Conservation (phyloP, 2,888 invertebrate genomes). For the Clusia tigrina region DNA sequence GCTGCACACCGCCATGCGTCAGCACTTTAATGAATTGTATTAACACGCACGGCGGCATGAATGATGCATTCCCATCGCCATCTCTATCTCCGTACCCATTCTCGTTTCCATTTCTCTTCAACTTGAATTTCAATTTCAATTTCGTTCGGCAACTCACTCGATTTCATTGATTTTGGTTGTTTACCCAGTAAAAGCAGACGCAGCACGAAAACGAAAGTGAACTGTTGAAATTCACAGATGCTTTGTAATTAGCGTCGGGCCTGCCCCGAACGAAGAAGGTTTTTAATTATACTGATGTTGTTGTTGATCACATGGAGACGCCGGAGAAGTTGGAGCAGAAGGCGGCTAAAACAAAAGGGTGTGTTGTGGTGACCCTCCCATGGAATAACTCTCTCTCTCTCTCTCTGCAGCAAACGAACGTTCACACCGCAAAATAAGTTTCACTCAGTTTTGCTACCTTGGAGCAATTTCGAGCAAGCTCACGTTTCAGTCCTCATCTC, state of each 20-base stretch:
- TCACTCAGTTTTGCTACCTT: too few species aligned
- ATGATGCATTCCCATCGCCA: background rate
- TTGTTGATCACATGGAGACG: too few species aligned
- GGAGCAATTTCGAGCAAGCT: too few species aligned
- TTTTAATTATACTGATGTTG: too few species aligned
- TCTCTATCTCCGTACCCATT: background rate
- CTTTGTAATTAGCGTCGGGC: background rate
- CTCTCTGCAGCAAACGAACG: too few species aligned
- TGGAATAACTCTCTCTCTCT: too few species aligned
- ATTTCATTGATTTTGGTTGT: too few species aligned
- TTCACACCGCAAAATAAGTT: too few species aligned
- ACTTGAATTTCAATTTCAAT: background rate
- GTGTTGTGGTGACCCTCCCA: too few species aligned
- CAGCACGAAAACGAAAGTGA: conserved; percentile 4
- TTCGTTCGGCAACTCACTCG: background rate
- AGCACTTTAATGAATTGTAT: background rate
- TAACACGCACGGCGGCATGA: background rate
- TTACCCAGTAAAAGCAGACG: too few species aligned
- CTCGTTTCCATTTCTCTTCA: background rate
- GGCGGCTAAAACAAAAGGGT: conserved; percentile 1
- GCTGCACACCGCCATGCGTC: background rate
- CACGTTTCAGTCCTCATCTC: too few species aligned
- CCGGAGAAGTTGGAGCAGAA: too few species aligned
- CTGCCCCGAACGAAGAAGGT: background rate
- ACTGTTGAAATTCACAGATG: conserved; percentile 2